Evolutionary conservation across 2,888 invertebrate species (phyloP), one percentile per base, ranked within the genome.

Genomic region (Stenolophus ochropezus): DNA sequence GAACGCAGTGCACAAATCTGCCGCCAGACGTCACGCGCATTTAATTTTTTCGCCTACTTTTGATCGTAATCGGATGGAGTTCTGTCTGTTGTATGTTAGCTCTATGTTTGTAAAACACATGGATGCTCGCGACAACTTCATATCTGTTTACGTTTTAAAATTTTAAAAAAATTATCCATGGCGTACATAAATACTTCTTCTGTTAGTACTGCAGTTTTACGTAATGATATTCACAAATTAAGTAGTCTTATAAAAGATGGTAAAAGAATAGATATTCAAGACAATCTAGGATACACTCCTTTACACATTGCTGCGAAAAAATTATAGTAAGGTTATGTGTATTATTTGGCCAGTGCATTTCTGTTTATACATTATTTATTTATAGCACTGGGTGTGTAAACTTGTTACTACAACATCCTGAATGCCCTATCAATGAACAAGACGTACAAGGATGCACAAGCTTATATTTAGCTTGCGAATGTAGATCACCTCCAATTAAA

Each of bases 281-380:
- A 80, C 42, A 80, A 80, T 47, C 42, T 73, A 4, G 80, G 80
- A 8, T 73, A 73, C 21, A 23, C 73, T 4, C 33, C 53, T 5
- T 58, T 80, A n/a, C 80, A 80, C 14, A 20, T 80, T 16, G 80
- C 80, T 16, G 73, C 49, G 4, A 73, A 47, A 8, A 42, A 73
- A 49, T 11, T 47, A 11, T 21, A 49, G 14, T 47, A 73, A 47
- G 14, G 25, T 33, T 73, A 42, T 71, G n/a, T 71, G 2, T 69
- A 58, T 65, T 71, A 42, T 42, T 74, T 18, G 1, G 42, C 27
- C 11, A 11, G n/a, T n/a, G n/a, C 11, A 14, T 42, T 71, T 6
- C 6, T 42, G 16, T 71, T 71, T 16, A 27, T 49, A 18, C 20
- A 2, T 23, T 16, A 11, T 75, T 51, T 23, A 21, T 42, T 80